These are phyloP conservation scores for Furnarius figulus DNA, from an alignment of 2,113 vertebrate species.

Conservation along the genomic window DNA sequence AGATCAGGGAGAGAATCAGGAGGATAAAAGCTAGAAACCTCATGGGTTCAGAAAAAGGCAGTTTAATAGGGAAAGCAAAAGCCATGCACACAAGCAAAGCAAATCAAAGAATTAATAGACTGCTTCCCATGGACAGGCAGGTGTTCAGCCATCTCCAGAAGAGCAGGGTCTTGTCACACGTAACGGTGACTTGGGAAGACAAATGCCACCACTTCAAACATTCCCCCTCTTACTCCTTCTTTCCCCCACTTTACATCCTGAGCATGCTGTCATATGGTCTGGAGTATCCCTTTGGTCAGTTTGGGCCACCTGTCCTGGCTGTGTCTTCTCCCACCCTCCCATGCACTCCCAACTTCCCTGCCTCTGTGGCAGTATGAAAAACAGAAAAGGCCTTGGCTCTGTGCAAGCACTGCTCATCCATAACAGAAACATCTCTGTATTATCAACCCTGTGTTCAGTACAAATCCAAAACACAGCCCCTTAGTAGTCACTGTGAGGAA, in stretches of 20 bases:
- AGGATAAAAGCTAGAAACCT: background rate
- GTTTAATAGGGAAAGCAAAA: background rate
- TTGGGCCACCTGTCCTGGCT: background rate
- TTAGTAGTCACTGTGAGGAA: background rate
- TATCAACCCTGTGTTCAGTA: background rate
- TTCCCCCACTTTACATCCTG: background rate
- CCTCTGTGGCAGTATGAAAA: background rate
- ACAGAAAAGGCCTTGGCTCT: background rate
- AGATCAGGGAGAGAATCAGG: background rate
- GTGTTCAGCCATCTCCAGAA: background rate
- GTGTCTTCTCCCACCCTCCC: background rate
- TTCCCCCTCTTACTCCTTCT: background rate
- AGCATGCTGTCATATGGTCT: background rate
- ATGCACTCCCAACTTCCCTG: fast-evolving
- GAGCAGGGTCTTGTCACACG: background rate
- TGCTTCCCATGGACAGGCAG: background rate
- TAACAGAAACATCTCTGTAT: background rate
- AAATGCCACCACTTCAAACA: background rate
- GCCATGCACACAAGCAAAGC: background rate
- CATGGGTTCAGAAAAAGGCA: background rate
- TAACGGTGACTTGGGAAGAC: background rate
- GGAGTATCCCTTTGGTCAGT: background rate
- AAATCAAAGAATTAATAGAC: background rate
- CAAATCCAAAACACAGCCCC: background rate
- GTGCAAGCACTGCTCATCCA: background rate